These are phyloP conservation scores for Coreius guichenoti DNA, from an alignment of 2,797 vertebrate species.

Conservation along the genomic window DNA sequence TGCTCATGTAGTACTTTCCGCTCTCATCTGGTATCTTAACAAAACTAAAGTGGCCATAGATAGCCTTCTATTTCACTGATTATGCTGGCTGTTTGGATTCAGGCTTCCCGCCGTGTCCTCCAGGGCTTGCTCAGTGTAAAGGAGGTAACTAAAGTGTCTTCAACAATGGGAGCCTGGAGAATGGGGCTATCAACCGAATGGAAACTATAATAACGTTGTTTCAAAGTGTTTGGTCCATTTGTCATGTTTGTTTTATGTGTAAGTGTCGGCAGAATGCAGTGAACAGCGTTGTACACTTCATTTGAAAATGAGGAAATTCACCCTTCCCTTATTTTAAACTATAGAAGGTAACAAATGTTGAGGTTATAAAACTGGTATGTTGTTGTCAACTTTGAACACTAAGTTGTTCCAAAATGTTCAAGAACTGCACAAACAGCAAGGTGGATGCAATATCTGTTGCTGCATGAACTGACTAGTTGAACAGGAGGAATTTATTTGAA, in stretches of 20 bases:
- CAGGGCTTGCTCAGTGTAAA: conserved; percentile 69
- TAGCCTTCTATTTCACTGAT: conserved; percentile 75
- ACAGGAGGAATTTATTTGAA: not conserved
- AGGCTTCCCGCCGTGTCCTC: conserved; percentile 67
- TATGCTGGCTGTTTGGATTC: conserved; percentile 79
- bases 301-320: conserved; percentile 19
- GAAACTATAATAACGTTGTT: conserved; percentile 58
- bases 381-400: not conserved
- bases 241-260: conserved; percentile 51
- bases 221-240: conserved; percentile 61
- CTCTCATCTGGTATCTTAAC: conserved; percentile 66
- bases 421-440: not conserved
- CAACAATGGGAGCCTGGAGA: conserved; percentile 67
- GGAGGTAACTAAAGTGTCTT: conserved; percentile 64
- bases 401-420: not conserved
- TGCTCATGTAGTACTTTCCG: conserved; percentile 70
- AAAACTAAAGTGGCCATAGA: conserved; percentile 69
- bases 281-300: not conserved
- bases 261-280: conserved; percentile 47
- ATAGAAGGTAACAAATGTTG: not conserved
- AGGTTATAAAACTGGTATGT: not conserved
- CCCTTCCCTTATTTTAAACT: conserved; percentile 24
- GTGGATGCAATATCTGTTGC: not conserved
- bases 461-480: not conserved
- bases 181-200: conserved; percentile 60